Conservation (phyloP, 2,797 vertebrate genomes). For the Stomatorhinus walkeri region DNA sequence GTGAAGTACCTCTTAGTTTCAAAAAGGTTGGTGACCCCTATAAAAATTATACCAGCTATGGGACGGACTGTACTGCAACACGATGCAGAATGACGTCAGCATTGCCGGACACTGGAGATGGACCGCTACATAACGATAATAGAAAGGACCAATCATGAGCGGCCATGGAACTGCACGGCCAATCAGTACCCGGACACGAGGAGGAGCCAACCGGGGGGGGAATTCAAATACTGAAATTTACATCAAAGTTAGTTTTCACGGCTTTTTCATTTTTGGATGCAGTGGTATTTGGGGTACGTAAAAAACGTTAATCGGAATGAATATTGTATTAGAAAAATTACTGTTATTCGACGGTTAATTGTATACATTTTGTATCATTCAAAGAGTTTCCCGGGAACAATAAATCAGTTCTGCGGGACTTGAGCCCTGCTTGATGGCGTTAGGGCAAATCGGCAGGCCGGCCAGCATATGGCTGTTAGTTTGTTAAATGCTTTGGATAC, state of each 20-base stretch:
- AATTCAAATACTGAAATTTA: not conserved
- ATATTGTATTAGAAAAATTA: not conserved
- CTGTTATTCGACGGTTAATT: not conserved
- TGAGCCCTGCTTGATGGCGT: not conserved
- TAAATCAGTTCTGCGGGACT: not conserved
- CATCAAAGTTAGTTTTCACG: not conserved
- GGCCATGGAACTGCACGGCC: not conserved
- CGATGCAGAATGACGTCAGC: not conserved
- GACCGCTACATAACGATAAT: not conserved
- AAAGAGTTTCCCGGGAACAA: not conserved
- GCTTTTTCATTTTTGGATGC: not conserved
- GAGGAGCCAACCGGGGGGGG: not conserved
- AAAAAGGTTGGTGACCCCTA: too few relatives aligned
- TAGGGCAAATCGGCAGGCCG: not conserved
- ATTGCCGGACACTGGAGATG: not conserved
- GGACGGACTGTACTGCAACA: not conserved
- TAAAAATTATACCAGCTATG: not conserved
- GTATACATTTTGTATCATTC: not conserved
- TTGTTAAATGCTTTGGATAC: not conserved
- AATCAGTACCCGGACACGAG: not conserved
- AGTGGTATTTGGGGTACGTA: not conserved
- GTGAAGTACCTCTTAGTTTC: too few relatives aligned
- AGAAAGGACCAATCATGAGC: not conserved
- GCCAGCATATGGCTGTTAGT: not conserved
- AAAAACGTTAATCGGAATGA: not conserved